These are phyloP conservation scores for Eubucco bourcierii DNA, from an alignment of 2,113 vertebrate species.

Conservation along the genomic window DNA sequence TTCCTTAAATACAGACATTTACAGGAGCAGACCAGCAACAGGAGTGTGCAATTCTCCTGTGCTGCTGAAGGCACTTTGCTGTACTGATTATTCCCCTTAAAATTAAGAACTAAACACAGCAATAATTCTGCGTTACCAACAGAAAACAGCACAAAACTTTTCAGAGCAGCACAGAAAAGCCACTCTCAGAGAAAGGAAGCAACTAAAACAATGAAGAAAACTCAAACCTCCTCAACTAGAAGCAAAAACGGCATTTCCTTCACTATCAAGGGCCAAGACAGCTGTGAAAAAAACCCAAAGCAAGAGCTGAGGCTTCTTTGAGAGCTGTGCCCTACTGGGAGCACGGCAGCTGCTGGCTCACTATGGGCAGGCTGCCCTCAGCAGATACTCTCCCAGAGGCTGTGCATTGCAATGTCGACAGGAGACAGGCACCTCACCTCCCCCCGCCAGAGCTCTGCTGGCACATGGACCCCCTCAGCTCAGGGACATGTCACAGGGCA, in stretches of 20 bases:
- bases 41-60: neutral
- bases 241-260: neutral
- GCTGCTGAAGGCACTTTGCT: neutral
- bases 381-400: neutral
- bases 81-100: neutral
- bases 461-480: neutral
- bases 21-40: neutral
- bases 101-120: neutral
- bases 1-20: neutral
- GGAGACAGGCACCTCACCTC: neutral
- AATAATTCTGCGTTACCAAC: neutral
- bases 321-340: neutral
- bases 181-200: neutral
- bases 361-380: neutral
- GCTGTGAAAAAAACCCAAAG: neutral
- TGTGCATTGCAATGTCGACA: neutral
- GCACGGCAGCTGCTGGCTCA: neutral
- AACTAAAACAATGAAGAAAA: neutral
- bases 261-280: neutral
- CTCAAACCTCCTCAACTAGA: neutral
- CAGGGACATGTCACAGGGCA: fast-evolving
- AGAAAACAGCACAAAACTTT: neutral
- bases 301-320: neutral
- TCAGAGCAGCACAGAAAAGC: neutral
- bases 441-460: neutral